Percentiles rank a stretch among this genome's conserved stretches.
These are phyloP conservation scores for Aviceda cuculoides DNA, from an alignment of 2,797 vertebrate genomes.

Conservation along the genomic window DNA sequence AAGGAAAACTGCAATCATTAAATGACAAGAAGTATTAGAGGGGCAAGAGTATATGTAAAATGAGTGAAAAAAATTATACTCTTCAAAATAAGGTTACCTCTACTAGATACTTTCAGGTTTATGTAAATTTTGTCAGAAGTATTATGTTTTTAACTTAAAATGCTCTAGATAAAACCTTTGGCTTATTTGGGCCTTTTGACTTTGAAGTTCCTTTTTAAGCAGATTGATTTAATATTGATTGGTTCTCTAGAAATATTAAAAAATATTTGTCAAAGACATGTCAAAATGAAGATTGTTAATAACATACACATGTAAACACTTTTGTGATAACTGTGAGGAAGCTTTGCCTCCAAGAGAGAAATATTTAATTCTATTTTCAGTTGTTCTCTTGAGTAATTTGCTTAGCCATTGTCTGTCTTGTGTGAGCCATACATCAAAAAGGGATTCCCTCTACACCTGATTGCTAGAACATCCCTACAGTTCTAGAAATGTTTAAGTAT, in stretches of 20 bases:
- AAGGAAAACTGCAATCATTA: background rate
- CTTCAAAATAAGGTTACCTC: background rate
- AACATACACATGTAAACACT: background rate
- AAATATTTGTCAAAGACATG: background rate
- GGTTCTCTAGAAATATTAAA: background rate
- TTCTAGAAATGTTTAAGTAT: background rate
- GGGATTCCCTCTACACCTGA: background rate
- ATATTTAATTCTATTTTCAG: background rate
- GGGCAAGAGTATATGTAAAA: background rate
- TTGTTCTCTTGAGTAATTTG: background rate
- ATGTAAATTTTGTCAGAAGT: background rate
- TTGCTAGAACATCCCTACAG: background rate
- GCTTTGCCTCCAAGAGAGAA: background rate
- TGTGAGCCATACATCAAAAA: background rate
- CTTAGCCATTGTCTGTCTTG: background rate
- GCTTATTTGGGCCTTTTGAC: background rate
- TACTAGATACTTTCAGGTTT: background rate
- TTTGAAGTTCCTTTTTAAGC: background rate
- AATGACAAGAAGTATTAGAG: background rate
- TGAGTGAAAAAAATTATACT: background rate
- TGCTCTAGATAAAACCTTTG: background rate
- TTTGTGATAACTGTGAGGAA: background rate
- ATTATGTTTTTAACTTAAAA: background rate
- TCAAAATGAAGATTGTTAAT: background rate
- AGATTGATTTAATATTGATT: background rate